A percentile compares a stretch with the other conserved stretches of the same genome.
Evolutionary conservation across 30 jellyfish, hydroid and myxozoan species (phyloP).

Genomic region (Chrysaora quinquecirrha): DNA sequence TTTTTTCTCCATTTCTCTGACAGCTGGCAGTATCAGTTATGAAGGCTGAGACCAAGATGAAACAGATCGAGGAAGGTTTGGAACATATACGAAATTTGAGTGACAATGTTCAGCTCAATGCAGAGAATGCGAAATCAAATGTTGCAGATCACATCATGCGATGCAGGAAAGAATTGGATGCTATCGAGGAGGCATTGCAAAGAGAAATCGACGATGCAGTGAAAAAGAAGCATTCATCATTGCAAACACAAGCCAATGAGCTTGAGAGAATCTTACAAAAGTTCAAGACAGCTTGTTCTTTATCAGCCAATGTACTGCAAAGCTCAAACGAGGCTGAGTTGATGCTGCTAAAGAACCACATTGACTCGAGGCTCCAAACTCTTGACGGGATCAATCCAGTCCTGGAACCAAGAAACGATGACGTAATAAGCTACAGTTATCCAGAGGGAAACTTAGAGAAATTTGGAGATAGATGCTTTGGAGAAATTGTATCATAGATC

Average conservation of each 20-base stretch:
- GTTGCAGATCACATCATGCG: constrained; percentile 4
- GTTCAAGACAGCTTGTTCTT: constrained; percentile 18
- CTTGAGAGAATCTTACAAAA: background rate
- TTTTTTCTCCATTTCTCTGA: no score
- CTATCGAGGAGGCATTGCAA: constrained; percentile 19
- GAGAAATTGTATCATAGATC: constrained; percentile 4
- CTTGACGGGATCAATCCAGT: background rate
- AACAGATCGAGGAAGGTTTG: constrained; percentile 26
- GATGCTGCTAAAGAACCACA: constrained; percentile 9
- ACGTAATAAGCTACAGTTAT: background rate
- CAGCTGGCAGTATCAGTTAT: constrained; percentile 57
- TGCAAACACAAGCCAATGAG: constrained; percentile 20
- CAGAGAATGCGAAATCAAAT: constrained; percentile 22
- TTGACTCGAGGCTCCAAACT: constrained; percentile 5
- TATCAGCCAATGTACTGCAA: constrained; percentile 9
- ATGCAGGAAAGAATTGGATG: constrained; percentile 17
- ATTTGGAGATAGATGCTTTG: background rate
- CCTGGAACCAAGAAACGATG: constrained; percentile 20
- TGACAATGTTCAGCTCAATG: background rate
- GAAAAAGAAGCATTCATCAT: constrained; percentile 2
- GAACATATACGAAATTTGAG: background rate
- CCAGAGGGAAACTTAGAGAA: background rate
- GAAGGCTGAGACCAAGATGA: constrained; percentile 14
- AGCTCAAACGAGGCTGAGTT: constrained; percentile 43
- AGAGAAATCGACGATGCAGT: constrained; percentile 21